Conservation (phyloP, 2,113 vertebrate species). For the Chloropsis cyanopogon region DNA sequence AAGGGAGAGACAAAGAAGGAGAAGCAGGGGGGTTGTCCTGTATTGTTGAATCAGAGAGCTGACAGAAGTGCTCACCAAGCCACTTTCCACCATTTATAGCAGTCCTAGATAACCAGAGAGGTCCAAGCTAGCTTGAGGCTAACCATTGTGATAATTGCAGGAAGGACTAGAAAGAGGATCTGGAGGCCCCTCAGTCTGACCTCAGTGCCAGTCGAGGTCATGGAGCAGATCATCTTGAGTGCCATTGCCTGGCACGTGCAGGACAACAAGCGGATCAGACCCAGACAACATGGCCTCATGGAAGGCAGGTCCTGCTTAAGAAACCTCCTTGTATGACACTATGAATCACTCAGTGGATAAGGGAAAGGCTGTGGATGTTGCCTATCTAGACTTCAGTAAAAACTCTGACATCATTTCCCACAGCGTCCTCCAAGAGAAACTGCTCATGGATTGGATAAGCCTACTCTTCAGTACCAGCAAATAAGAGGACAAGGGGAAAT, state of each 20-base stretch:
- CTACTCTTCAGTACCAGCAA: neutral
- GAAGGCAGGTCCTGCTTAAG: neutral
- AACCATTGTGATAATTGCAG: neutral
- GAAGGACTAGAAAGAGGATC: neutral
- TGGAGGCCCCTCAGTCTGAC: neutral
- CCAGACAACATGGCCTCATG: neutral
- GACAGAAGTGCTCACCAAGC: neutral
- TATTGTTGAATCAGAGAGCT: neutral
- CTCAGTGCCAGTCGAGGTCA: neutral
- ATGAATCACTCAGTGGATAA: neutral
- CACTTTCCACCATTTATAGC: neutral
- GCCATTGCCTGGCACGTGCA: neutral
- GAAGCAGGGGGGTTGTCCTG: fast-evolving
- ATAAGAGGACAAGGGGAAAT: neutral
- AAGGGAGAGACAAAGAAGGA: neutral
- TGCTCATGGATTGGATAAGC: neutral
- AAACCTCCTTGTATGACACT: neutral
- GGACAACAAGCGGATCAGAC: neutral
- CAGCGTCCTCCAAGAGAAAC: neutral
- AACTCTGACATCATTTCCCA: neutral
- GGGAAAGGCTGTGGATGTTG: neutral
- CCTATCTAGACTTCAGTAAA: neutral
- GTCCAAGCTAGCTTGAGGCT: neutral
- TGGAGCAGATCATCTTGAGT: neutral
- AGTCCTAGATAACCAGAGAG: neutral